Conservation (phyloP, 2,113 vertebrate genomes). For the Archocentrus centrarchus region DNA sequence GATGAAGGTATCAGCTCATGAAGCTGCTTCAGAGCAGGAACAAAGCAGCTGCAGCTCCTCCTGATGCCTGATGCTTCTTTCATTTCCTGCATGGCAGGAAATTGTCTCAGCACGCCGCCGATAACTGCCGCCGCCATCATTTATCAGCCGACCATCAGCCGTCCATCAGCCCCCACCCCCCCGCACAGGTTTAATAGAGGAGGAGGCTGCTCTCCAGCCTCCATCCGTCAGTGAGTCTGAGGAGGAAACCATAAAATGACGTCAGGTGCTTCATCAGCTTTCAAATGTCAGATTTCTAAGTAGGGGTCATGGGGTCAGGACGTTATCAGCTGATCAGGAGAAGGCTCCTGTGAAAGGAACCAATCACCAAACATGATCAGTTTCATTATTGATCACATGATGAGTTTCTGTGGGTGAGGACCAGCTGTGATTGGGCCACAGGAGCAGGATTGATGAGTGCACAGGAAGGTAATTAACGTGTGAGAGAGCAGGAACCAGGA, state of each 20-base stretch:
- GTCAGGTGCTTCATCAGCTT: background rate
- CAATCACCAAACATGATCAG: background rate
- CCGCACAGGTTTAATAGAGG: slow-evolving; percentile 35
- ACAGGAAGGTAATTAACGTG: background rate
- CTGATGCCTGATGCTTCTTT: slow-evolving; percentile 78
- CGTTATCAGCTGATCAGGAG: background rate
- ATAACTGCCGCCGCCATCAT: slow-evolving; percentile 46
- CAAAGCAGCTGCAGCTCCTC: slow-evolving; percentile 63
- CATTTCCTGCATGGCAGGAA: slow-evolving; percentile 96
- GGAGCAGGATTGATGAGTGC: background rate
- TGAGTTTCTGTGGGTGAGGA: background rate
- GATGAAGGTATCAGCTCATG: slow-evolving; percentile 76
- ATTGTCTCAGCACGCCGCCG: slow-evolving; percentile 82
- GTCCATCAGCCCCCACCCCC: slow-evolving; percentile 3
- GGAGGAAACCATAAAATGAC: background rate
- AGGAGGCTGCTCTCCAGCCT: background rate
- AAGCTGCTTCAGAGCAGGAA: slow-evolving; percentile 55
- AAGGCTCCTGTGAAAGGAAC: background rate
- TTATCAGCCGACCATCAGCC: slow-evolving; percentile 54
- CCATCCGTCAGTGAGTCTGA: background rate
- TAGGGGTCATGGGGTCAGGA: too few relatives aligned
- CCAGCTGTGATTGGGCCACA: background rate
- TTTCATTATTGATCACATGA: background rate
- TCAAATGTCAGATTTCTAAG: too few relatives aligned
- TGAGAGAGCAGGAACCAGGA: background rate